phyloP scores from a whole-genome alignment of 2,113 vertebrate species.

The Corythoichthys intestinalis region DNA sequence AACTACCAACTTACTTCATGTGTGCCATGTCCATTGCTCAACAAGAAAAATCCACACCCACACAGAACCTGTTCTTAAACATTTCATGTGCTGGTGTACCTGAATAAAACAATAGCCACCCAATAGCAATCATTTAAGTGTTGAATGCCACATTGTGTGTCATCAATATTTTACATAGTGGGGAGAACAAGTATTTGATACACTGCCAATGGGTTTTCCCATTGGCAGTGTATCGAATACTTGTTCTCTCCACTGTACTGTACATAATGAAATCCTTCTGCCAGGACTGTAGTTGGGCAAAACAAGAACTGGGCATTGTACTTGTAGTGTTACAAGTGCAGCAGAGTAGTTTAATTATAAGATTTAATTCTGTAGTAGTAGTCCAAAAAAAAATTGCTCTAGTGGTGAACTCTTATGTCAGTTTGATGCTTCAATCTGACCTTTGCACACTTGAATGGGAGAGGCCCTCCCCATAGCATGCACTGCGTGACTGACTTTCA shows the following conservation, averaged over 20 bases:
- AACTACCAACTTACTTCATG: not conserved
- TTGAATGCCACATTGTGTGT: not conserved
- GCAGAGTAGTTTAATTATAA: too few relatives aligned
- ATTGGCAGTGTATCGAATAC: too few relatives aligned
- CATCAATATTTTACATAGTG: not conserved
- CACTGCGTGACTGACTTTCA: conserved; percentile 14
- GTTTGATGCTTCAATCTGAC: conserved; percentile 37
- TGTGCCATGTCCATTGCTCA: not conserved
- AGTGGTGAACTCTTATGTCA: conserved; percentile 19
- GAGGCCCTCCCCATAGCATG: conserved; percentile 17
- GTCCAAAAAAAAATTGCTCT: too few relatives aligned
- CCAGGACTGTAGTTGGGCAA: too few relatives aligned
- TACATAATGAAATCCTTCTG: not conserved
- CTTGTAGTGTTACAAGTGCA: too few relatives aligned
- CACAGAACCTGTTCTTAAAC: not conserved
- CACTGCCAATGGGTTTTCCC: too few relatives aligned
- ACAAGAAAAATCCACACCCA: not conserved
- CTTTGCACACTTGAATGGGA: conserved; percentile 36
- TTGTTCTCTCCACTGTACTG: too few relatives aligned
- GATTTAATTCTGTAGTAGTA: too few relatives aligned
- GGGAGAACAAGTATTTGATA: too few relatives aligned
- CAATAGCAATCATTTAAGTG: not conserved
- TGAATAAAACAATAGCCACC: not conserved
- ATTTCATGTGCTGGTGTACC: not conserved
- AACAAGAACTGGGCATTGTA: too few relatives aligned